Base-by-base conservation (phyloP, 1,140 invertebrate species). In the Myzus persicae region DNA sequence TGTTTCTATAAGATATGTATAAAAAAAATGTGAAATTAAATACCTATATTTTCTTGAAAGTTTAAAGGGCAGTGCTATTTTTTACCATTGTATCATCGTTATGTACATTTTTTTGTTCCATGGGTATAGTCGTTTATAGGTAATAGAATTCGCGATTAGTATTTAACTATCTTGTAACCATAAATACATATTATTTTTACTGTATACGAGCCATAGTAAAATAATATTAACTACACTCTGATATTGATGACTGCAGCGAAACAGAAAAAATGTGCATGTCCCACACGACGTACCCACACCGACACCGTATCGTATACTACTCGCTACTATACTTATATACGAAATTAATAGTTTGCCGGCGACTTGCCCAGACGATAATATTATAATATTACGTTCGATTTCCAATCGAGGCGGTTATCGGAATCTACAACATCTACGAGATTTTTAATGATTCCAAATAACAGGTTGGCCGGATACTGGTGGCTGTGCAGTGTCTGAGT, bases 391-490 rank as follows among this genome's bases (percentile, higher is more conserved):
- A 89, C 48, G 88, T 59, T 90, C 36, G 22, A 51, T 54, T 59
- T 59, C 11, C 22, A 40, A 90, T 90, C 48, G 38, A 90, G 88
- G 38, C 6, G 88, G 24, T 40, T 90, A 90, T 90, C 48, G 88
- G 88, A 59, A 59, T 40, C 54, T 54, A 87, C 46, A n/a, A 36
- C 87, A 26, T 54, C 24, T 40, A 26, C 48, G 51, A 90, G 22
- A 90, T 90, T 90, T 90, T 90, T 90, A 90, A 90, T 48, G 48
- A 59, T 90, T 54, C 38, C 88, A 90, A 90, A 90, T 90, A 54
- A 90, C 88, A 90, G 36, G 88, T 90, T 90, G 51, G 46, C 48
- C 48, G 87, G 85, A 85, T 85, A 42, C 18, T 42, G 31, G 31
- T n/a, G 24, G 87, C 24, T 22, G 36, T 38, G 14, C 31, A 76